Conservation (phyloP, 1,140 invertebrate genomes). For the Chironomus tepperi region DNA sequence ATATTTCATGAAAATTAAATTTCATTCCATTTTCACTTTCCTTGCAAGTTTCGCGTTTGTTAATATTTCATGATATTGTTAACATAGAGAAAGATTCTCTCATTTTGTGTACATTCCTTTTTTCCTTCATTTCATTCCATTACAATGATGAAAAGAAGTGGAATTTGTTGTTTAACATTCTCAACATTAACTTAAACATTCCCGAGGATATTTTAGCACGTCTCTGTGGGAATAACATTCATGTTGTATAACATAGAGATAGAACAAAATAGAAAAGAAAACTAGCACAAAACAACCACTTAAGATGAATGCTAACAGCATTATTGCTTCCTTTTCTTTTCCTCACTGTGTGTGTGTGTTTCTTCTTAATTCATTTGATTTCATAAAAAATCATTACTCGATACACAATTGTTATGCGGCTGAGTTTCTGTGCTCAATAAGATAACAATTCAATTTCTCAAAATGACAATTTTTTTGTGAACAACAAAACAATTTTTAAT, state of each 20-base stretch:
- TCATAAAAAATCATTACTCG: constrained; percentile 5
- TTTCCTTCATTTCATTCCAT: not conserved
- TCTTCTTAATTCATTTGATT: constrained; percentile 5
- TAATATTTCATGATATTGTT: constrained; percentile 1
- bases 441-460: constrained; percentile 3
- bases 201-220: constrained; percentile 11
- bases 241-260: not conserved
- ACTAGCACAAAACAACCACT: constrained; percentile 6
- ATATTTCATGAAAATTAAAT: too few relatives aligned
- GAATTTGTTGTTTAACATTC: not conserved
- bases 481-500: not conserved
- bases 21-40: too few relatives aligned
- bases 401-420: not conserved
- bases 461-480: not conserved
- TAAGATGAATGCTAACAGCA: not conserved
- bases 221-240: not conserved
- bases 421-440: not conserved
- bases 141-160: not conserved
- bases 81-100: not conserved
- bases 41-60: too few relatives aligned
- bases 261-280: not conserved
- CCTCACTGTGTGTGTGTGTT: too few relatives aligned
- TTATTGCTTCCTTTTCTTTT: not conserved
- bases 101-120: not conserved
- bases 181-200: not conserved